Conservation (phyloP, 1,140 invertebrate genomes). For the Trachymyrmex cornetzi region DNA sequence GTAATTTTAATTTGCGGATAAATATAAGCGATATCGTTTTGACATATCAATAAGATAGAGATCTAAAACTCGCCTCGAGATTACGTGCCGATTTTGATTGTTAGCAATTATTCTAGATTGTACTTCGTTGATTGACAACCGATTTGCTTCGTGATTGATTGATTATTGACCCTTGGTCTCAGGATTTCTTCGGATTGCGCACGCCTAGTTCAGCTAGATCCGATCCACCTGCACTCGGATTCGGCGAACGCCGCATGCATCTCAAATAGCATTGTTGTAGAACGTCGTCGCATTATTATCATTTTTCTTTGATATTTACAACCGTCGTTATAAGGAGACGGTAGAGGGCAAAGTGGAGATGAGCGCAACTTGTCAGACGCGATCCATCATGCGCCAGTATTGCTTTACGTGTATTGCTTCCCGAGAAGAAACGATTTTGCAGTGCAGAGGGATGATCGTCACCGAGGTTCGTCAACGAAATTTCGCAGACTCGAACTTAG, state of each 20-base stretch:
- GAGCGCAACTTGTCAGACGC: not conserved
- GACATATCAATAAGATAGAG: not conserved
- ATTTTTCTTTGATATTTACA: not conserved
- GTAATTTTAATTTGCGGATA: not conserved
- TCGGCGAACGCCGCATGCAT: not conserved
- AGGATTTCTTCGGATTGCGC: not conserved
- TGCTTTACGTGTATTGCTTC: conserved; percentile 42
- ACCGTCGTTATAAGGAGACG: not conserved
- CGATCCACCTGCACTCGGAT: not conserved
- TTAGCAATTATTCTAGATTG: conserved; percentile 13
- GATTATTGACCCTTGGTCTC: not conserved
- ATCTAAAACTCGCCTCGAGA: not conserved
- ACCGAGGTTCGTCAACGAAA: not conserved
- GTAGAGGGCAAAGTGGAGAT: not conserved
- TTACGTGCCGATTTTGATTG: not conserved
- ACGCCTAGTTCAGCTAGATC: not conserved
- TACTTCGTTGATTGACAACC: not conserved
- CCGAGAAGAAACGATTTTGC: not conserved
- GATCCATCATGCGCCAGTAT: conserved; percentile 32
- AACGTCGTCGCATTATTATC: not conserved
- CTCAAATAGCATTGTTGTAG: too few relatives aligned
- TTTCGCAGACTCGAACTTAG: not conserved
- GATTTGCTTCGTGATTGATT: not conserved
- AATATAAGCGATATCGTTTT: not conserved
- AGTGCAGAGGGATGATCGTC: not conserved